phyloP scores from a whole-genome alignment of 2,888 invertebrate genomes.

The Eucera pruinosa region DNA sequence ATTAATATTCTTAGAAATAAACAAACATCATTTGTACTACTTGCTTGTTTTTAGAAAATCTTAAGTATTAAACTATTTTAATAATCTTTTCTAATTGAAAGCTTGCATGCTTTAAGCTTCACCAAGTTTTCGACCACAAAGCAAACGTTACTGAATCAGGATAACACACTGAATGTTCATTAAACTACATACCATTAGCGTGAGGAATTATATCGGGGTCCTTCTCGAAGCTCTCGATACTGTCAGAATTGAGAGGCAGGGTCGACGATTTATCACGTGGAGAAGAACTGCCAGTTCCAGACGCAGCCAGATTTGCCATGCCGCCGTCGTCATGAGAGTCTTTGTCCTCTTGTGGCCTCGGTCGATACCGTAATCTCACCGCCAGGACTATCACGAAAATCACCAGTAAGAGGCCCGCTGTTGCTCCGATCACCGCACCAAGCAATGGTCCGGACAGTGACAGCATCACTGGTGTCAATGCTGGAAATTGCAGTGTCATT shows the following conservation, averaged over 20 bases:
- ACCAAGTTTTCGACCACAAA: too few species aligned
- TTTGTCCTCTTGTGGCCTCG: slow-evolving; percentile 79
- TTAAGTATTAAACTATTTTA: too few species aligned
- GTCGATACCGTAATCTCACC: slow-evolving; percentile 78
- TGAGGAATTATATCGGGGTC: slow-evolving; percentile 83
- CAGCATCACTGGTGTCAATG: slow-evolving; percentile 81
- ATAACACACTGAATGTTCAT: slow-evolving; percentile 38
- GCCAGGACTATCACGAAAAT: slow-evolving; percentile 81
- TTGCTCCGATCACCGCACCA: slow-evolving; percentile 81
- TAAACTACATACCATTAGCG: slow-evolving; percentile 78
- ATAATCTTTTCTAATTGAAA: too few species aligned
- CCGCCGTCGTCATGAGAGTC: slow-evolving; percentile 81
- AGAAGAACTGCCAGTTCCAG: slow-evolving; percentile 69
- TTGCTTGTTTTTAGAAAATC: too few species aligned
- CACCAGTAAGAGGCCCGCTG: slow-evolving; percentile 80
- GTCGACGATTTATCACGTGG: slow-evolving; percentile 80
- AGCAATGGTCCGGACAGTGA: slow-evolving; percentile 81
- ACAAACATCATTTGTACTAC: too few species aligned
- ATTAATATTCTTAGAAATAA: too few species aligned
- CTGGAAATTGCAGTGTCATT: slow-evolving; percentile 68
- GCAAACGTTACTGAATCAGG: neutral
- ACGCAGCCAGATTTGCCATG: slow-evolving; percentile 79
- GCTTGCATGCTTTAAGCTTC: too few species aligned
- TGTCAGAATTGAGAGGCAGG: slow-evolving; percentile 79
- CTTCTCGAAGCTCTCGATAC: slow-evolving; percentile 83